phyloP scores from a whole-genome alignment of 1,140 invertebrate species.

The Matsumurasca onukii region DNA sequence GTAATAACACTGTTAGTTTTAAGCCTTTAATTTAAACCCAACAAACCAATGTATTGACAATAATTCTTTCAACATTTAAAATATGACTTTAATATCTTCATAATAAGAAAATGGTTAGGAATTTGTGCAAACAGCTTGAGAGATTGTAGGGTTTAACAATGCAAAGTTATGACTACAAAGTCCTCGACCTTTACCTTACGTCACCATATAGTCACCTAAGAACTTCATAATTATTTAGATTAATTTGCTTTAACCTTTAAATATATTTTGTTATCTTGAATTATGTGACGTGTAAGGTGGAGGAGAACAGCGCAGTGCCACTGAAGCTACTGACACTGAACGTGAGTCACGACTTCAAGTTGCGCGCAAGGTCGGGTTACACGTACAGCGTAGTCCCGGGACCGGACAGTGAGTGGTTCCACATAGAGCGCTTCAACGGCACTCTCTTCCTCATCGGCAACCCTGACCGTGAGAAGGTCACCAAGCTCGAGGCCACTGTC shows the following conservation, averaged over 20 bases:
- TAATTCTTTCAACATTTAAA: too few species aligned
- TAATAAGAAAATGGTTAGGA: too few species aligned
- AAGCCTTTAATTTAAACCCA: too few species aligned
- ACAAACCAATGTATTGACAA: too few species aligned
- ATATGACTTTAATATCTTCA: too few species aligned
- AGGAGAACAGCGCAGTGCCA: conserved; percentile 70
- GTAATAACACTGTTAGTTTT: too few species aligned
- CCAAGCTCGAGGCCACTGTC: conserved; percentile 65
- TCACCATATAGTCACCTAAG: too few species aligned
- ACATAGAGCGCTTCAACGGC: conserved; percentile 70
- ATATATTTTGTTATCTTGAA: neutral
- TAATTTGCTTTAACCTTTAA: neutral
- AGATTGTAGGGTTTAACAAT: too few species aligned
- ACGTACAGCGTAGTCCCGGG: conserved; percentile 57
- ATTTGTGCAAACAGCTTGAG: too few species aligned
- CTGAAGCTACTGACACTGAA: conserved; percentile 68
- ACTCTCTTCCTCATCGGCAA: conserved; percentile 65
- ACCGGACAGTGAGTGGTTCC: conserved; percentile 57
- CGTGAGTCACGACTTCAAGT: conserved; percentile 37
- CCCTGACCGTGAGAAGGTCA: conserved; percentile 66
- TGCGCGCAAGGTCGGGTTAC: conserved; percentile 47
- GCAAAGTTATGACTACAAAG: too few species aligned
- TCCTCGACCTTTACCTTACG: too few species aligned
- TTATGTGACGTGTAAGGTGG: conserved; percentile 49
- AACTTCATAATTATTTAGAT: neutral